A percentile compares a stretch with the other conserved stretches of the same genome.
These are phyloP conservation scores for Saccopteryx leptura DNA, from an alignment of 2,113 vertebrate species.

Conservation along the genomic window DNA sequence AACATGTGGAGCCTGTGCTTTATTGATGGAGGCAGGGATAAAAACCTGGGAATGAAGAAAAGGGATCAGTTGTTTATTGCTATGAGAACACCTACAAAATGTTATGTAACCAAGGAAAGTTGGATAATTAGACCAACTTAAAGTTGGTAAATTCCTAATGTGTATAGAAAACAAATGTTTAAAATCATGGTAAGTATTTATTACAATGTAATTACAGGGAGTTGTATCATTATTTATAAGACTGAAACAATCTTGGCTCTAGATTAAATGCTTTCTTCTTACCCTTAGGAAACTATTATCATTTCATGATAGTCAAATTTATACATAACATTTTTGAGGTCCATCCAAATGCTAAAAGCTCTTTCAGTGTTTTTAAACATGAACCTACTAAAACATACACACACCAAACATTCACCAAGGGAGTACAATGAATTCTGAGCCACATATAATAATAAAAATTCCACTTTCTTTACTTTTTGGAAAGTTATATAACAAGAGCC, in stretches of 20 bases:
- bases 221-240: background rate
- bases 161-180: slow-evolving; percentile 44
- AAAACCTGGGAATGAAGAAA: background rate
- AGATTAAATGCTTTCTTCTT: slow-evolving; percentile 54
- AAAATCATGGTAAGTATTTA: slow-evolving; percentile 54
- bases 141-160: slow-evolving; percentile 30
- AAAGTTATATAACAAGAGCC: slow-evolving; percentile 43
- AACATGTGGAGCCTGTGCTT: background rate
- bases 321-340: slow-evolving; percentile 58
- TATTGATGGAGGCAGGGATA: slow-evolving; percentile 13
- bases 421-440: slow-evolving; percentile 42
- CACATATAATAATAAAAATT: slow-evolving; percentile 35
- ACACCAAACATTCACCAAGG: slow-evolving; percentile 7
- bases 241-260: slow-evolving; percentile 64
- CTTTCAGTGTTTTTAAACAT: slow-evolving; percentile 59
- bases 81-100: background rate
- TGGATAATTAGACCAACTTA: slow-evolving; percentile 11
- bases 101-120: background rate
- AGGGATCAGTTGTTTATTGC: background rate
- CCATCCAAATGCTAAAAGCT: slow-evolving; percentile 47
- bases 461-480: background rate
- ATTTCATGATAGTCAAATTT: slow-evolving; percentile 59
- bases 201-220: slow-evolving; percentile 58
- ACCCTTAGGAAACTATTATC: slow-evolving; percentile 60
- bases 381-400: slow-evolving; percentile 35